Conservation (phyloP, 1,140 invertebrate species). For the Zaprionus taronus region DNA sequence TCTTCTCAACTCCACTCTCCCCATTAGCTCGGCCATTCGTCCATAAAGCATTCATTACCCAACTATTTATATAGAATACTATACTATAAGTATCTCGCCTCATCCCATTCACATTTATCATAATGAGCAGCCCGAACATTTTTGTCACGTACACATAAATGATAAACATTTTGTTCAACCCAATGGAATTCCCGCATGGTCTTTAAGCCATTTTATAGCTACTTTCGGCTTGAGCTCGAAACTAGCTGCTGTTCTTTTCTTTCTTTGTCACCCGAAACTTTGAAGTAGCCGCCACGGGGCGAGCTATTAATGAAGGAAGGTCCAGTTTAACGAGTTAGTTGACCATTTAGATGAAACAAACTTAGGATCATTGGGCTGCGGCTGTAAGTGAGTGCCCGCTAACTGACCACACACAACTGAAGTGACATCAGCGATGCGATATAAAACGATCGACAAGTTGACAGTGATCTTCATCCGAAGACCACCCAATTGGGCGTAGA, state of each 20-base stretch:
- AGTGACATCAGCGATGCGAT: neutral
- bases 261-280: constrained; percentile 53
- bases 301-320: constrained; percentile 50
- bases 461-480: constrained; percentile 20
- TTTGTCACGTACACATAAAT: constrained; percentile 68
- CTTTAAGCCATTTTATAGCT: constrained; percentile 63
- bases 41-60: constrained; percentile 49
- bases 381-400: neutral
- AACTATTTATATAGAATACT: constrained; percentile 4
- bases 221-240: constrained; percentile 36
- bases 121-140: constrained; percentile 51
- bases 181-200: constrained; percentile 41
- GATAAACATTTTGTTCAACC: constrained; percentile 26
- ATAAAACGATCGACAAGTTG: constrained; percentile 20
- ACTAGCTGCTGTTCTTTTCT: constrained; percentile 21
- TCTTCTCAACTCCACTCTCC: neutral
- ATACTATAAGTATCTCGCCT: neutral
- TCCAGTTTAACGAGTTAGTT: constrained; percentile 52
- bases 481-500: constrained; percentile 19
- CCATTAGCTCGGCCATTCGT: constrained; percentile 36
- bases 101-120: constrained; percentile 6
- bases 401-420: constrained; percentile 50
- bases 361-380: constrained; percentile 18
- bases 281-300: constrained; percentile 54
- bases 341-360: constrained; percentile 11